Base-by-base conservation (phyloP, 2,113 vertebrate genomes). In the Cyprinodon tularosa region DNA sequence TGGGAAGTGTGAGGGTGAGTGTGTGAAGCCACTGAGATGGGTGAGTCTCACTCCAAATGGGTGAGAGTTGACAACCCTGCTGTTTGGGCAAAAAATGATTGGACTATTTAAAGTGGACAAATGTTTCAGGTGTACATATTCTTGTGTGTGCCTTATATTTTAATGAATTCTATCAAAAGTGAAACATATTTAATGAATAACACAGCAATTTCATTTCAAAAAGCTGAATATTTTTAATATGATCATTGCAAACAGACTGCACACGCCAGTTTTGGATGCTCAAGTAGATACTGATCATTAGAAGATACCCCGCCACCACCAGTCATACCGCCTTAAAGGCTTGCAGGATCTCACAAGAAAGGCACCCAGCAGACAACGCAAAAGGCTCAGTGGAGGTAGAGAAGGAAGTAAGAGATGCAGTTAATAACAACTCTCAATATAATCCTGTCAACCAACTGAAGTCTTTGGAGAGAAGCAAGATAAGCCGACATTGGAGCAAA, bases 351-450 rank as follows among this genome's bases (percentile, higher is more conserved):
- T 73, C 79, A 70, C 57, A 71, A 85, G 84, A 84, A 78, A 86
- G 83, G 59, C 20, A 2, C 66, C 75, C 67, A 86, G 82, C 76
- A 82, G 88, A 80, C 82, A 88, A 67, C 4, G 66, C 68, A 66
- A 81, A 84, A 82, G 69, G 71, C 82, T 50, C 65, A 48, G 77
- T 44, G 79, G 83, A 80, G 80, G 78, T 74, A 83, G 68, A 70
- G 68, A 71, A 84, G 81, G 78, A 84, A 84, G 85, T 66, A 67
- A 77, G 71, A 88, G 83, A 89, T 73, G 83, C 86, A 89, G 84
- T 90, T 86, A 88, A 91, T 89, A 90, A 88, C 86, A 90, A 76
- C 85, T 88, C 88, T 87, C 84, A 79, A 76, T 91, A 92, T 90
- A 92, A 93, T 93, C 91, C 91, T 81, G 84, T 84, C 87, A 86